Percentiles rank a stretch among this genome's conserved stretches.
Conservation (phyloP, 2,113 vertebrate genomes). For the Todiramphus saurophagus region DNA sequence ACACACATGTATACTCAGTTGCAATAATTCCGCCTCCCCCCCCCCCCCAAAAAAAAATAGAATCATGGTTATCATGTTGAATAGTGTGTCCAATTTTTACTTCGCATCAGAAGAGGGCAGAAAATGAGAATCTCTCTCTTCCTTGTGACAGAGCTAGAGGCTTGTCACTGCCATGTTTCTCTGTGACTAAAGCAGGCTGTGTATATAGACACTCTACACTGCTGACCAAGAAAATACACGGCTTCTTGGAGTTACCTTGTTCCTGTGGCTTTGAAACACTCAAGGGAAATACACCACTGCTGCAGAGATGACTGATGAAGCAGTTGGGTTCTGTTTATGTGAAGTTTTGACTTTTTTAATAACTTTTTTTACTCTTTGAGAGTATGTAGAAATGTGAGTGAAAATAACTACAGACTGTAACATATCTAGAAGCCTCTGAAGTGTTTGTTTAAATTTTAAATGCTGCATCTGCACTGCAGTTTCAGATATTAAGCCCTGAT, state of each 20-base stretch:
- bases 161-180: background rate
- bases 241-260: background rate
- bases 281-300: conserved; percentile 6
- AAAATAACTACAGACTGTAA: background rate
- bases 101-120: background rate
- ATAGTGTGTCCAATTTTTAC: accelerated
- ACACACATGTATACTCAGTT: background rate
- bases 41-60: too few species aligned
- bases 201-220: background rate
- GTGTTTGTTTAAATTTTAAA: conserved; percentile 20
- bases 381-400: background rate
- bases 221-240: conserved; percentile 29
- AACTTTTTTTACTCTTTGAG: background rate
- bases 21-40: background rate
- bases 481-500: conserved; percentile 20
- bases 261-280: background rate
- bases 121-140: background rate
- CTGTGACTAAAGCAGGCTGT: background rate
- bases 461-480: background rate
- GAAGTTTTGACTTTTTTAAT: background rate
- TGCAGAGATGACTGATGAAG: background rate
- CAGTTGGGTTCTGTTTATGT: background rate
- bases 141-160: background rate
- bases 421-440: background rate
- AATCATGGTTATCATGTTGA: accelerated